A percentile compares a stretch with the other conserved stretches of the same genome.
Conservation (phyloP, 2,888 invertebrate genomes). For the Ormyrus pomaceus region DNA sequence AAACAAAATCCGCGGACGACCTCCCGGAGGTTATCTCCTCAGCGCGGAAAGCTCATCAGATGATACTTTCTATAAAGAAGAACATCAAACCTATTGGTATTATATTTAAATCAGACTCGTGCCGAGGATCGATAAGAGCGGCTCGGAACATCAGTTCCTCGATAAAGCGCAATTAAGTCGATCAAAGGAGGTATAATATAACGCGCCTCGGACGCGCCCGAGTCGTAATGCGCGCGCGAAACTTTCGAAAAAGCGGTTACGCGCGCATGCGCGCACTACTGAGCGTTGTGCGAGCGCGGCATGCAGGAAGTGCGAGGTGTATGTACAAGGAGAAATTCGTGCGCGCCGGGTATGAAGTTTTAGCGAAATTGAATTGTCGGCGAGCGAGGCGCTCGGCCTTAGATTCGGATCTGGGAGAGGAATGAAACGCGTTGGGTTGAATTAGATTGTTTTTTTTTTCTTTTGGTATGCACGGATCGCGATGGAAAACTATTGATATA, state of each 20-base stretch:
- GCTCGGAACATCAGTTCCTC: slow-evolving; percentile 16
- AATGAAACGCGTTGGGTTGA: too few species aligned
- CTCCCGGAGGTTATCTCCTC: neutral
- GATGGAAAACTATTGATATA: too few species aligned
- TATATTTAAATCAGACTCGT: slow-evolving; percentile 27
- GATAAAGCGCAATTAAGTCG: slow-evolving; percentile 49
- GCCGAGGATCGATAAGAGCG: slow-evolving; percentile 34
- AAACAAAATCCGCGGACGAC: neutral
- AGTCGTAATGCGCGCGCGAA: slow-evolving; percentile 13
- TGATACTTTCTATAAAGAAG: slow-evolving; percentile 36
- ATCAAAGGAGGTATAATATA: slow-evolving; percentile 11
- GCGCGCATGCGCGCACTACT: slow-evolving; percentile 8
- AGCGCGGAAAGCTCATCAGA: neutral
- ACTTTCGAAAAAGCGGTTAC: slow-evolving; percentile 51
- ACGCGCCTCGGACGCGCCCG: neutral
- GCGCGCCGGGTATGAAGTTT: too few species aligned
- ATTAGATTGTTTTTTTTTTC: too few species aligned
- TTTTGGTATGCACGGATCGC: too few species aligned
- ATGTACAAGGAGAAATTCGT: too few species aligned
- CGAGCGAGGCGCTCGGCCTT: too few species aligned
- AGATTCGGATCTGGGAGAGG: too few species aligned
- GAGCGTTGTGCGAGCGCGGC: too few species aligned
- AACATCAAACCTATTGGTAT: neutral
- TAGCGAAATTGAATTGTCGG: too few species aligned
- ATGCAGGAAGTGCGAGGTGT: too few species aligned